Evolutionary conservation across 2,888 invertebrate species (phyloP), one percentile per base, ranked within the genome.

Genomic region (Amiota mariae): DNA sequence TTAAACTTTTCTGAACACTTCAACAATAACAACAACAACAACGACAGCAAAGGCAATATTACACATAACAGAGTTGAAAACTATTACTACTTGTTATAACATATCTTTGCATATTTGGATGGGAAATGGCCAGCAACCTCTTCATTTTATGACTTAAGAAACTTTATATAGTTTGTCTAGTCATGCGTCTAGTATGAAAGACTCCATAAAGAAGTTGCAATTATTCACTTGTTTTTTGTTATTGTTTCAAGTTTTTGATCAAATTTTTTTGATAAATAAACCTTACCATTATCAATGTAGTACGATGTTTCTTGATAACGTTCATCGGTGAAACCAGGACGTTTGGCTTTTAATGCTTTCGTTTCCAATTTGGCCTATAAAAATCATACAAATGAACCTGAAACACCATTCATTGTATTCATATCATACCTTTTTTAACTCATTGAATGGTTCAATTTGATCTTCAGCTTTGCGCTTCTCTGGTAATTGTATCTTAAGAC

Each of bases 231-330:
- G 54, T n/a, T 51, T 12, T 0, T n/a, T 51, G 54, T 8, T 51
- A 11, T n/a, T n/a, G n/a, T n/a, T 51, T 1, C 4, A 3, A 51
- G 54, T 51, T 12, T 51, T 51, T 51, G 54, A 51, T 36, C 36
- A 2, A 36, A 36, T 36, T 36, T 10, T 63, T 63, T 24, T 63
- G 63, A 63, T 75, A 80, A 63, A 63, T 63, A 63, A 91, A 36
- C 36, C 93, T 93, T 90, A 97, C 97, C 96, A 92, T 97, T 97
- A 92, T 98, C 97, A 87, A 96, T 95, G 91, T 97, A 97, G 91
- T 97, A 98, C 73, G 97, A 96, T 20, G 97, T 97, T 91, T 97
- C 97, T 91, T 96, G 96, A 92, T 97, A 97, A 83, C 96, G 93
- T 89, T 97, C 96, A 91, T 97, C 96, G 54, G 96, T 96, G 91